Evolutionary conservation across 1,140 invertebrate genomes (phyloP).

Genomic region (fruit fly (Drosophila melanogaster)): DNA sequence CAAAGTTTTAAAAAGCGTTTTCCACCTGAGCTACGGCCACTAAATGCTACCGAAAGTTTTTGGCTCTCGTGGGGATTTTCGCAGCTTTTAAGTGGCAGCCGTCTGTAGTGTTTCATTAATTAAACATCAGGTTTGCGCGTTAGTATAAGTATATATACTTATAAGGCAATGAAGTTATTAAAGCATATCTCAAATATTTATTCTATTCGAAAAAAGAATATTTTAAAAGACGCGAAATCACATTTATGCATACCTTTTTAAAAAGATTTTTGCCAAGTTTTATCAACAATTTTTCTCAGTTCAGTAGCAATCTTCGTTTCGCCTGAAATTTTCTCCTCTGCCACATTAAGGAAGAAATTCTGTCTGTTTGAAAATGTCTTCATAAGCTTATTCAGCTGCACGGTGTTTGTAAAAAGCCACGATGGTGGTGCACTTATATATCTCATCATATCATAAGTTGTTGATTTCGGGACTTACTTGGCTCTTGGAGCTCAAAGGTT

Average conservation of each 20-base stretch:
- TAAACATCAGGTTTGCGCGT: slow-evolving; percentile 39
- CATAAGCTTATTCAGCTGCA: slow-evolving; percentile 53
- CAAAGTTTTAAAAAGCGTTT: slow-evolving; percentile 68
- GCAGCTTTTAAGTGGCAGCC: slow-evolving; percentile 30
- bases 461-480: slow-evolving; percentile 24
- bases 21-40: slow-evolving; percentile 61
- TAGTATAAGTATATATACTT: not conserved
- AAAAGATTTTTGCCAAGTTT: not conserved
- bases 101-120: slow-evolving; percentile 66
- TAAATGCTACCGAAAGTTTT: slow-evolving; percentile 65
- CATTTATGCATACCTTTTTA: no score
- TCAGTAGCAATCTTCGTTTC: slow-evolving; percentile 30
- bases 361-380: slow-evolving; percentile 19
- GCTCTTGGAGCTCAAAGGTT: slow-evolving; percentile 7
- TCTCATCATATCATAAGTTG: slow-evolving; percentile 3
- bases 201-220: no score
- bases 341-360: slow-evolving; percentile 5
- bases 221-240: no score
- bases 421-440: slow-evolving; percentile 17
- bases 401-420: slow-evolving; percentile 17
- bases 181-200: no score
- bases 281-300: not conserved
- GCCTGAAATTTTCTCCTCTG: slow-evolving; percentile 14
- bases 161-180: no score
- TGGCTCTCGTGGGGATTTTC: slow-evolving; percentile 18